Base-by-base conservation (phyloP, 2,888 invertebrate genomes). In the Drosophila limbata region DNA sequence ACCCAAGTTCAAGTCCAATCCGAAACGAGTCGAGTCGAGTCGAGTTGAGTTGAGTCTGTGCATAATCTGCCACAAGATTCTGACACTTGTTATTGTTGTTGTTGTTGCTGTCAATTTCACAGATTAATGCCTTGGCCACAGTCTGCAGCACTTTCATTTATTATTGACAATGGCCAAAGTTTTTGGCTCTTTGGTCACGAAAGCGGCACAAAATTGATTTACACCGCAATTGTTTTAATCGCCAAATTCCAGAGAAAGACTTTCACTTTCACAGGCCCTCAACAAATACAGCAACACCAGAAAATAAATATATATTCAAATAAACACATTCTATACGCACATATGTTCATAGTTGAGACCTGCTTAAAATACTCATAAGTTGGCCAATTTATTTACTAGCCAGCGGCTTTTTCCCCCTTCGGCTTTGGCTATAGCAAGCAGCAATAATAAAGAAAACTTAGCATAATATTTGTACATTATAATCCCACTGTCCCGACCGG, bases 141-240 rank as follows among this genome's bases (percentile, higher is more conserved):
- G 63, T 33, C 67, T 68, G 45, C 25, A 37, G 42, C 69, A 77
- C 73, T 67, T 69, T 70, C 79, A 87, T 87, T 87, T 87, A 87
- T 89, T 84, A 87, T 87, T 87, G 82, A 81, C 88, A 84, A 84
- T 89, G 85, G 75, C 65, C 68, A 78, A 84, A 89, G 69, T 84
- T 84, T 89, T 78, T 59, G 63, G 63, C 62, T 66, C 69, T 69
- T 51, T 68, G 69, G 59, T 71, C 69, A 69, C 69, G 66, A 64
- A 64, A 65, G 62, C 81, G 71, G 57, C 78, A 71, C 57, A 81
- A 84, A 87, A 87, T 84, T 84, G 82, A 84, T 87, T 84, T 87
- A 62, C 56, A 47, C 37, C 50, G 9, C 50, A 64, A 74, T 64
- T 75, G 52, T 74, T 74, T 55, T 74, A 76, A 75, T 67, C 79